A percentile compares a stretch with the other conserved stretches of the same genome.
These are phyloP conservation scores for Hypena proboscidalis DNA, from an alignment of 2,888 invertebrate genomes.

Conservation along the genomic window DNA sequence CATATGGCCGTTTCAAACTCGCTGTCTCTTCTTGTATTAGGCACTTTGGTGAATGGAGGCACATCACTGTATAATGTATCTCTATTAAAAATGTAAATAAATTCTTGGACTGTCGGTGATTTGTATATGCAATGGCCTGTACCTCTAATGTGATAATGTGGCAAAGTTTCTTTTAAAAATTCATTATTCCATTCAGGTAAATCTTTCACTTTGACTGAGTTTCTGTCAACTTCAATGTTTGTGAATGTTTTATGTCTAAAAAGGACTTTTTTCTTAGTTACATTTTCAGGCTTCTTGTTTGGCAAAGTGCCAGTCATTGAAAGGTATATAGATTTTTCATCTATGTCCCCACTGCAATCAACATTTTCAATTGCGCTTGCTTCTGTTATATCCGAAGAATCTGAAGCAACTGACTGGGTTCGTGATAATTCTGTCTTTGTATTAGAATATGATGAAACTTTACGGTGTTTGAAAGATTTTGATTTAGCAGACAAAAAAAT, in stretches of 20 bases:
- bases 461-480: conserved; percentile 72
- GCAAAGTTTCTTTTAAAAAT: conserved; percentile 72
- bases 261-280: conserved; percentile 68
- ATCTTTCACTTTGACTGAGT: conserved; percentile 63
- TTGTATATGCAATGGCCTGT: conserved; percentile 80
- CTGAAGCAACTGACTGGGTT: conserved; percentile 69
- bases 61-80: conserved; percentile 69
- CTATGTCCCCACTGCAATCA: conserved; percentile 68
- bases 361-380: conserved; percentile 80
- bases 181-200: conserved; percentile 66
- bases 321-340: conserved; percentile 63
- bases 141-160: conserved; percentile 77
- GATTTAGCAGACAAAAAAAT: conserved; percentile 78
- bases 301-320: conserved; percentile 78
- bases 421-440: conserved; percentile 57
- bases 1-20: conserved; percentile 81
- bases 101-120: conserved; percentile 74
- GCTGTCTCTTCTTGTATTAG: conserved; percentile 66
- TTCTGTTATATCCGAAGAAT: conserved; percentile 68
- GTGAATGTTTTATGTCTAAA: conserved; percentile 82
- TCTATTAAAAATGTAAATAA: conserved; percentile 78
- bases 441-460: conserved; percentile 48
- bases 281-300: conserved; percentile 58
- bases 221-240: conserved; percentile 75
- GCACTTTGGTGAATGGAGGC: conserved; percentile 64